phyloP scores from a whole-genome alignment of 2,797 vertebrate species.

The Pseudopleuronectes americanus region DNA sequence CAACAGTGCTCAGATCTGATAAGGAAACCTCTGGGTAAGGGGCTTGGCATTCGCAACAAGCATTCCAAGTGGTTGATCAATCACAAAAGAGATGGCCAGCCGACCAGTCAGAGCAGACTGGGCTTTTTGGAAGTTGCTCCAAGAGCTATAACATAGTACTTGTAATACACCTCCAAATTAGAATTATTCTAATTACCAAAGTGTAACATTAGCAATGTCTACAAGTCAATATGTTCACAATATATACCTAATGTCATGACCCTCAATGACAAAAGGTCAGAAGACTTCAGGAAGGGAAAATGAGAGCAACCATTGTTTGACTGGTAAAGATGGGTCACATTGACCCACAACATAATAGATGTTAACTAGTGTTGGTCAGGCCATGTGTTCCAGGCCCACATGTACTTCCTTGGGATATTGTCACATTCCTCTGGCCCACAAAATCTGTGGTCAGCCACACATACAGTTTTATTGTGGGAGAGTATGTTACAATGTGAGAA shows the following conservation, averaged over 20 bases:
- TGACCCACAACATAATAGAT: slow-evolving; percentile 16
- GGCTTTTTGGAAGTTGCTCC: too few relatives aligned
- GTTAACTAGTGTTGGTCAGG: slow-evolving; percentile 29
- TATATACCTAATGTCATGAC: background rate
- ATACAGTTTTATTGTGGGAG: slow-evolving; percentile 72
- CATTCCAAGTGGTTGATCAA: too few relatives aligned
- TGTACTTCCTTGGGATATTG: slow-evolving; percentile 59
- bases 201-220: too few relatives aligned
- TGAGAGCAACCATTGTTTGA: background rate
- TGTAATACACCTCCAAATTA: too few relatives aligned
- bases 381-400: slow-evolving; percentile 28
- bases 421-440: slow-evolving; percentile 67
- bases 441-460: slow-evolving; percentile 66
- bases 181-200: too few relatives aligned
- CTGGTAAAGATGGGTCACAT: slow-evolving; percentile 5
- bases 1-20: too few relatives aligned
- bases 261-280: background rate
- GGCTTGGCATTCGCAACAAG: too few relatives aligned
- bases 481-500: slow-evolving; percentile 54
- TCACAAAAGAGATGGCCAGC: too few relatives aligned
- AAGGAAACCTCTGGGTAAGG: too few relatives aligned
- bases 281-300: background rate
- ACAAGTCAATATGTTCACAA: too few relatives aligned
- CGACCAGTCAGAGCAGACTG: too few relatives aligned
- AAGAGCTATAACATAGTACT: too few relatives aligned